phyloP scores from a whole-genome alignment of 2,888 invertebrate genomes.

The Notodonta dromedarius region DNA sequence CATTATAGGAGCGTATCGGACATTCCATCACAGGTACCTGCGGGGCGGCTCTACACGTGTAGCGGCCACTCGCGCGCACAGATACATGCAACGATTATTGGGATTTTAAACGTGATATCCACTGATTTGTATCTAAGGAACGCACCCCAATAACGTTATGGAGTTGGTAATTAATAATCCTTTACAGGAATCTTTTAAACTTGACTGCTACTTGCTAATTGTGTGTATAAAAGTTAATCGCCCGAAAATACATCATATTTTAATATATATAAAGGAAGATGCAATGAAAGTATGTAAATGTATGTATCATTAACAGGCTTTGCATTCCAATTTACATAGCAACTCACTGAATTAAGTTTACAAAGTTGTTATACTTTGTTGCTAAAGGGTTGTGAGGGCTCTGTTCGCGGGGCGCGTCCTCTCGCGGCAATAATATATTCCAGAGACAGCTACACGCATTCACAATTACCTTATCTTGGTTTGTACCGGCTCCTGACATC shows the following conservation, averaged over 20 bases:
- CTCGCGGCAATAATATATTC: slow-evolving; percentile 63
- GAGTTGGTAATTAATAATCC: slow-evolving; percentile 21
- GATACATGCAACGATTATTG: slow-evolving; percentile 49
- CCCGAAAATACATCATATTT: no score
- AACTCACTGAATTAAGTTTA: neutral
- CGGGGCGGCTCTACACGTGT: slow-evolving; percentile 60
- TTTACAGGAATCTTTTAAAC: neutral
- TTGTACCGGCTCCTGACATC: slow-evolving; percentile 70
- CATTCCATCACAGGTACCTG: slow-evolving; percentile 80
- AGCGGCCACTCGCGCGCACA: slow-evolving; percentile 46
- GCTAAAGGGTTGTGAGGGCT: slow-evolving; percentile 20
- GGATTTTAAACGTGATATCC: slow-evolving; percentile 29
- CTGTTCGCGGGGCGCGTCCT: slow-evolving; percentile 31
- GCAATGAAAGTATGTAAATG: no score
- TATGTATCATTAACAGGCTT: no score
- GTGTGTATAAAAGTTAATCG: no score
- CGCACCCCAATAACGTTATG: slow-evolving; percentile 36
- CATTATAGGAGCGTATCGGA: slow-evolving; percentile 81
- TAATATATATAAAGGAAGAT: no score
- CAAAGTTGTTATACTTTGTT: slow-evolving; percentile 16
- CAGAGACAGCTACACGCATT: slow-evolving; percentile 76
- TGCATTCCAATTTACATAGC: no score
- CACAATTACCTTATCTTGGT: slow-evolving; percentile 78
- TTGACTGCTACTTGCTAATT: no score
- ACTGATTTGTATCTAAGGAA: slow-evolving; percentile 41